Evolutionary conservation across 2,888 invertebrate genomes (phyloP), one percentile per base, ranked within the genome.

Genomic region (Diarsia mendica): DNA sequence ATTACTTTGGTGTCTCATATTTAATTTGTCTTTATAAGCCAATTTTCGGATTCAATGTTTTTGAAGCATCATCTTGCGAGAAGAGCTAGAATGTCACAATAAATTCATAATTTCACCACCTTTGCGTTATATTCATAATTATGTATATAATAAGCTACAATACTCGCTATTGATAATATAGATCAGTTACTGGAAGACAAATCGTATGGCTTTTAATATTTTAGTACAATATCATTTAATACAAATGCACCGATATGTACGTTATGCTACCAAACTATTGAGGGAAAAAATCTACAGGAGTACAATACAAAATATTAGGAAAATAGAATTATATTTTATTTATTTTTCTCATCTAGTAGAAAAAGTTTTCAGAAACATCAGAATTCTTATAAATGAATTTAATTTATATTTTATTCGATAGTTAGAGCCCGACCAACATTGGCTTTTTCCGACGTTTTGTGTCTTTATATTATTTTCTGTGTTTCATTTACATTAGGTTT

Each of bases 161-260:
- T 95, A 95, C 92, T 93, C 91, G 90, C 96, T 96, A 96, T 95
- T 95, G 95, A 94, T 93, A 94, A 94, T 93, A 94, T 95, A 95
- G 95, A 95, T 95, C 95, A 95, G 92, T 96, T 96, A 95, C 94
- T 96, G 96, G 96, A 96, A 96, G 96, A 96, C 96, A 96, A 96
- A 95, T 96, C 94, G 96, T 96, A 96, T 96, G 96, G 96, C 96
- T 94, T 96, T 96, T 92, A 94, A 96, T 96, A 95, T 85, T 88
- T 94, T 94, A 93, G 92, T 95, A 94, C 91, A 92, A 92, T 90
- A 89, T 89, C 93, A 91, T 91, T 85, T 92, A 95, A 94, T 95
- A 94, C 90, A 94, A 95, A 95, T 93, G 94, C 95, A 96, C 95
- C 95, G 93, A 95, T 92, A 93, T 93, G 91, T 93, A 93, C 91